These are phyloP conservation scores for Andricus curvator DNA, from an alignment of 2,888 invertebrate species.

Conservation along the genomic window DNA sequence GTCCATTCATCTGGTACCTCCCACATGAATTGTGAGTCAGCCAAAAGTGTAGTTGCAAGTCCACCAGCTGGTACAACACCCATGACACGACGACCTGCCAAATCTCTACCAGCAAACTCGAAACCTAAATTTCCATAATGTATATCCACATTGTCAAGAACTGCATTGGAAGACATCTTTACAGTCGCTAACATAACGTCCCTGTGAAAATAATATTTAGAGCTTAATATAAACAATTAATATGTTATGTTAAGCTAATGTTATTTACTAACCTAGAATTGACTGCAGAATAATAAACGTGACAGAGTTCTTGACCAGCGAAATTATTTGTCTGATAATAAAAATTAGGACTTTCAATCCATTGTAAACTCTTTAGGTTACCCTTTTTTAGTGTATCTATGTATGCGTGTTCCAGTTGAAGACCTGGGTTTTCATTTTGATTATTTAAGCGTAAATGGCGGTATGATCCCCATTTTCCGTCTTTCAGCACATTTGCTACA, in stretches of 20 bases:
- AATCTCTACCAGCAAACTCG: conserved; percentile 94
- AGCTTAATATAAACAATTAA: too few relatives aligned
- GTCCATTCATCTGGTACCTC: conserved; percentile 92
- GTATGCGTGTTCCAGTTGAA: background rate
- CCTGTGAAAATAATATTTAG: too few relatives aligned
- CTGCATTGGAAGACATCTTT: too few relatives aligned
- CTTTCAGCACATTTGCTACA: conserved; percentile 90
- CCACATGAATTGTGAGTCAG: conserved; percentile 93
- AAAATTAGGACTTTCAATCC: background rate
- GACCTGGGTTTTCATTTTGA: background rate
- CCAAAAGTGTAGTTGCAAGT: conserved; percentile 92
- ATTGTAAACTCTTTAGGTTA: background rate
- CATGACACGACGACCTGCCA: conserved; percentile 90
- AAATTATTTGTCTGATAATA: background rate
- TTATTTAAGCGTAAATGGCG: background rate
- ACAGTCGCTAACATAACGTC: too few relatives aligned
- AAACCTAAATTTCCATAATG: conserved; percentile 96
- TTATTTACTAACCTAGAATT: too few relatives aligned
- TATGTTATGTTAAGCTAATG: too few relatives aligned
- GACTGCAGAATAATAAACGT: too few relatives aligned
- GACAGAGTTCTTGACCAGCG: too few relatives aligned
- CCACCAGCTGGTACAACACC: conserved; percentile 95
- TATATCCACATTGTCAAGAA: conserved; percentile 89
- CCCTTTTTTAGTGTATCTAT: background rate
- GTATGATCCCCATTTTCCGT: conserved; percentile 62